Percentiles rank a stretch among this genome's conserved stretches.
Conservation (phyloP, 2,113 vertebrate genomes). For the Egretta garzetta region DNA sequence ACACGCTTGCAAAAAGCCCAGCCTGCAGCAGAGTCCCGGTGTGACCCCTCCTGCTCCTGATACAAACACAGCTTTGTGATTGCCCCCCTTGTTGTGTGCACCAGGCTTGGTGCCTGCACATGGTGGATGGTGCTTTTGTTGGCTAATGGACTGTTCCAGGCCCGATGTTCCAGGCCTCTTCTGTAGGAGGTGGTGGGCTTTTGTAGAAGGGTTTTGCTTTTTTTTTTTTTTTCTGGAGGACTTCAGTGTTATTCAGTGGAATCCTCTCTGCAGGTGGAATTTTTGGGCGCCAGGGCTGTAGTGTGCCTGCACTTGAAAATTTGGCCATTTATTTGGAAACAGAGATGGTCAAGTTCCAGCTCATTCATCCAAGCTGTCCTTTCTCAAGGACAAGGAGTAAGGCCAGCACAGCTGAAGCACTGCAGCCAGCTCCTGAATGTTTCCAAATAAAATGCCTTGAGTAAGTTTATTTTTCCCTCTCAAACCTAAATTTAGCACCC, state of each 20-base stretch:
- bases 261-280: constrained; percentile 69
- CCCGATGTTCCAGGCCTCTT: neutral
- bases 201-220: neutral
- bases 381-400: constrained; percentile 69
- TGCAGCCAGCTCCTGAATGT: constrained; percentile 61
- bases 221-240: constrained; percentile 29
- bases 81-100: neutral
- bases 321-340: constrained; percentile 68
- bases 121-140: neutral
- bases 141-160: neutral
- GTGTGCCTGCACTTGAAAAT: constrained; percentile 69
- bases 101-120: rapidly evolving
- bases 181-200: neutral
- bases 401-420: constrained; percentile 55
- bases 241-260: constrained; percentile 58
- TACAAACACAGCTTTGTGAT: rapidly evolving
- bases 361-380: constrained; percentile 72
- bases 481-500: constrained; percentile 65
- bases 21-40: neutral
- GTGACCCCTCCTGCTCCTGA: neutral
- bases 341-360: constrained; percentile 64
- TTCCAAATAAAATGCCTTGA: constrained; percentile 74
- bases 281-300: constrained; percentile 47
- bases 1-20: neutral
- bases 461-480: constrained; percentile 72